Conservation (phyloP, 2,113 vertebrate species). For the Electrona antarctica region DNA sequence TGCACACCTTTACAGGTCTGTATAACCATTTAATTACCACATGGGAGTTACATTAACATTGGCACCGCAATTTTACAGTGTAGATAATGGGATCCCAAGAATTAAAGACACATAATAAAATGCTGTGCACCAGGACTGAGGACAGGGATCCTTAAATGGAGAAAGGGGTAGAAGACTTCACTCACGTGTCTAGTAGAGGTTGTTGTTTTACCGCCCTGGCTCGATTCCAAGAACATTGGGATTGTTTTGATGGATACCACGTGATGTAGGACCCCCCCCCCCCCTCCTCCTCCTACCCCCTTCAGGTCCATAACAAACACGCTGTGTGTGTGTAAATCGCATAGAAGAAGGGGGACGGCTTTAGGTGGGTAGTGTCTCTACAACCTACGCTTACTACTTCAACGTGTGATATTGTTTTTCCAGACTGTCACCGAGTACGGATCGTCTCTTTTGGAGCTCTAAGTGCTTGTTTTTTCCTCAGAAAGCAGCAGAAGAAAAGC, state of each 20-base stretch:
- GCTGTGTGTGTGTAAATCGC: neutral
- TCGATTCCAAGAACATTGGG: conserved; percentile 21
- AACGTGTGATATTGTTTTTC: conserved; percentile 28
- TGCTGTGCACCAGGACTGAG: too few species aligned
- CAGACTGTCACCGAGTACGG: conserved; percentile 6
- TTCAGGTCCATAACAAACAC: conserved; percentile 60
- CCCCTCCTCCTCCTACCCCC: neutral
- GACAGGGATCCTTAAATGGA: too few species aligned
- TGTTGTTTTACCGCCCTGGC: conserved; percentile 14
- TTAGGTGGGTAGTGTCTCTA: conserved; percentile 20
- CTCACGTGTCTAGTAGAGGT: too few species aligned
- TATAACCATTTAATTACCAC: too few species aligned
- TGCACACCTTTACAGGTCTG: too few species aligned
- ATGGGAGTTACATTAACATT: too few species aligned
- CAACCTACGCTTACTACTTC: neutral
- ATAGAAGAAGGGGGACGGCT: conserved; percentile 16
- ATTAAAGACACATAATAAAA: neutral
- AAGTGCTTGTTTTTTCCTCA: neutral
- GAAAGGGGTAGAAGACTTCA: too few species aligned
- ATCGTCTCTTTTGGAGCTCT: neutral
- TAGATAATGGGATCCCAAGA: too few species aligned
- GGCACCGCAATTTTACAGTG: too few species aligned
- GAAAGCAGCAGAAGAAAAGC: neutral
- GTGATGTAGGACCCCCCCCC: conserved; percentile 60
- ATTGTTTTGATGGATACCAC: conserved; percentile 61